A percentile compares a stretch with the other conserved stretches of the same genome.
phyloP scores from a whole-genome alignment of 2,797 vertebrate species.

The Varecia variegata region DNA sequence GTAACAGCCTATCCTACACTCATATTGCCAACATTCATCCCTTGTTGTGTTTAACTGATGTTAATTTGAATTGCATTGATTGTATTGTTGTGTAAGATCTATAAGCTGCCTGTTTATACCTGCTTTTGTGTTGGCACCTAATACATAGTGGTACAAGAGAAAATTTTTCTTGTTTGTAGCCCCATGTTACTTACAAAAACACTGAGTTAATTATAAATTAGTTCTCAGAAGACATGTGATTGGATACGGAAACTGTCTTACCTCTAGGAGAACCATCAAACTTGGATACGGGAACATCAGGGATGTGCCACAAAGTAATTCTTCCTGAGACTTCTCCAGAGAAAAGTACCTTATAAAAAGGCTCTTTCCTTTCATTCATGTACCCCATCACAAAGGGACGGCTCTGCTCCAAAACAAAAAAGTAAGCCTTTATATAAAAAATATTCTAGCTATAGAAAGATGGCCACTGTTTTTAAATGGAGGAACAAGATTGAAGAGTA shows the following conservation, averaged over 20 bases:
- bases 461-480: neutral
- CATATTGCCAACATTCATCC: neutral
- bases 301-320: constrained; percentile 87
- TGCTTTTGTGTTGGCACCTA: neutral
- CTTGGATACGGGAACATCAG: constrained; percentile 86
- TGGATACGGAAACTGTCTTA: constrained; percentile 63
- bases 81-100: neutral
- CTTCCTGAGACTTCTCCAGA: constrained; percentile 86
- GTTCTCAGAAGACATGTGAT: neutral
- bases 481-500: neutral
- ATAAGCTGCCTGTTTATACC: neutral
- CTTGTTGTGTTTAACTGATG: neutral
- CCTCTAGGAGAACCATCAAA: constrained; percentile 86
- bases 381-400: constrained; percentile 85
- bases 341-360: constrained; percentile 88
- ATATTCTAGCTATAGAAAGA: neutral
- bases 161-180: neutral
- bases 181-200: neutral
- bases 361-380: constrained; percentile 88
- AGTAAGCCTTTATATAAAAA: neutral
- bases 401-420: constrained; percentile 73
- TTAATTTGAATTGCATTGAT: neutral
- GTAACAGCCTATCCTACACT: neutral
- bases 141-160: neutral
- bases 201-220: neutral